Base-by-base conservation (phyloP, 2,113 vertebrate genomes). In the Loxodonta africana region DNA sequence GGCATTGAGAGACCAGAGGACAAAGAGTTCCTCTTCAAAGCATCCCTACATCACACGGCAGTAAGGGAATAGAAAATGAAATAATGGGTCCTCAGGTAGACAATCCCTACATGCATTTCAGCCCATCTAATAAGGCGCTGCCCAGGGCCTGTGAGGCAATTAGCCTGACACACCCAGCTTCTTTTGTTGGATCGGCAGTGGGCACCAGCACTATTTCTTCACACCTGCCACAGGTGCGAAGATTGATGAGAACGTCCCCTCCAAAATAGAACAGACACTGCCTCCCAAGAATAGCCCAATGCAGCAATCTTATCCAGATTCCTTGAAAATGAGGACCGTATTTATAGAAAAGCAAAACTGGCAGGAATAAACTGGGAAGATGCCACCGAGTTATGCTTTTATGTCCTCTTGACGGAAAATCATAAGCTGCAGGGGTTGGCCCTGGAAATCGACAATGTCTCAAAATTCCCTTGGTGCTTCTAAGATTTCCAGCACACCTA, bases 391-490 rank as follows among this genome's bases (percentile, higher is more conserved):
- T 84, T 84, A 87, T 21, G 77, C 88, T 95, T 95, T 96, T 73
- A 83, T 85, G 97, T 95, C 78, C 57, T 88, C 86, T 92, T 86
- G 48, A 89, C n/a, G 26, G 93, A 87, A 93, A 86, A 60, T 53
- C 74, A 15, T 41, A 60, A 95, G 37, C 82, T 9, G 21, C 25
- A 83, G 33, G 77, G 33, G 14, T 67, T 88, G 77, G 85, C 77
- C 77, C 78, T 97, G 71, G 60, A 92, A 87, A 53, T 85, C 73
- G 33, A 8, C n/a, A 48, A 2, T 21, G 33, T 48, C 33, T 57
- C 76, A 63, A 14, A 76, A 88, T 81, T 78, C 51, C 23, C 21
- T 84, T 11, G 81, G 63, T 91, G n/a, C 18, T 28, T 77, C n/a
- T 71, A 78, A 84, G 88, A 84, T 30, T 94, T 63, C 63, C 48